Evolutionary conservation across 2,113 vertebrate species (phyloP), one percentile per base, ranked within the genome.

Genomic region (Cettia cetti): DNA sequence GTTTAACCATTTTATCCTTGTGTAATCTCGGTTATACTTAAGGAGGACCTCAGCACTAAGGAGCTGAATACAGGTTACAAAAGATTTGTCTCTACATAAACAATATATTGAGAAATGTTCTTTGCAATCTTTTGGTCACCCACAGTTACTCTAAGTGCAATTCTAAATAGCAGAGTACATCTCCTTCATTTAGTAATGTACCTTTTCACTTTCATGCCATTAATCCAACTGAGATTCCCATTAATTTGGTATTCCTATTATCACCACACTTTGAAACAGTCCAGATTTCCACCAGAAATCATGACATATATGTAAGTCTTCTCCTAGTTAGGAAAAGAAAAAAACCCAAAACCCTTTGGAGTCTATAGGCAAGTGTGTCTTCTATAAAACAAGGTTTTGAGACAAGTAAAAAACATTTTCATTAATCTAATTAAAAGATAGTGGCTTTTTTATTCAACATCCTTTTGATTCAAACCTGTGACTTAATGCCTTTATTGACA

Each of bases 181-280:
- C 44, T 80, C 33, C 39, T 86, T 89, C 86, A 45, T 60, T 78
- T n/a, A 40, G 65, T 52, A 53, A 63, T 71, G 59, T 56, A 40
- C 7, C 2, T 94, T 95, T 93, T 86, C 53, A 83, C 28, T 77
- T 94, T 72, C n/a, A 60, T 79, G 44, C 26, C 66, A 79, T 80
- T 56, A 91, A 77, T 92, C 86, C 50, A 53, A 3, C 37, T 42
- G 70, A 71, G 59, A 54, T 69, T 15, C 10, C 59, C 27, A 44
- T 91, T 82, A 85, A 80, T 83, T 53, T 88, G 66, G 13, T 85
- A 44, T 90, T 97, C 50, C 59, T 69, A 47, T 88, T 92, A 82
- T 66, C 84, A 80, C n/a, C 20, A 21, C 21, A 8, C 59, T 88
- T 90, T 94, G 91, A 87, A 90, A 85, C 37, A 92, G 74, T 74